Percentiles rank a stretch among this genome's conserved stretches.
phyloP scores from a whole-genome alignment of 2,113 vertebrate genomes.

The Theristicus caerulescens region DNA sequence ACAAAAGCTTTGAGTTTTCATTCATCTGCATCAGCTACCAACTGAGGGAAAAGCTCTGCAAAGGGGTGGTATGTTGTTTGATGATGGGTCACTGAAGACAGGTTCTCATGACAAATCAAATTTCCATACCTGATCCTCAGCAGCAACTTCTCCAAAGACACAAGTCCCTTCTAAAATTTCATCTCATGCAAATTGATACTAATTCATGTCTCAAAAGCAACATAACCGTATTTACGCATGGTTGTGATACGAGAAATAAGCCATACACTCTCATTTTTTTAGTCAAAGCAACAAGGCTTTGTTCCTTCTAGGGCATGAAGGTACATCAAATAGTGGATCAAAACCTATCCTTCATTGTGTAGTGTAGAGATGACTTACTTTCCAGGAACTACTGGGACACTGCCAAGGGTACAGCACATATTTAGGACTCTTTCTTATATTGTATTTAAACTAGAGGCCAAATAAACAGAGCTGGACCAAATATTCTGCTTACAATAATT shows the following conservation, averaged over 20 bases:
- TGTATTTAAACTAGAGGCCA: neutral
- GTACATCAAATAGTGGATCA: neutral
- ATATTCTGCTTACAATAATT: neutral
- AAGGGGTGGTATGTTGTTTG: neutral
- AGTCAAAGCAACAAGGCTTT: neutral
- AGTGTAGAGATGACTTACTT: neutral
- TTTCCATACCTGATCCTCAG: neutral
- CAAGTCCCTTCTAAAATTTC: neutral
- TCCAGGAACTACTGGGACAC: neutral
- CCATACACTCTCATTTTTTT: neutral
- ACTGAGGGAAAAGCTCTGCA: neutral
- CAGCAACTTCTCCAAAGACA: neutral
- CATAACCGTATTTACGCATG: neutral
- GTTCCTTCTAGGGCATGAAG: neutral
- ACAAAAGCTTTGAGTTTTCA: neutral
- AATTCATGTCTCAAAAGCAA: neutral
- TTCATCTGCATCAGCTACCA: neutral
- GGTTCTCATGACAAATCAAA: neutral
- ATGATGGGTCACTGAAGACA: neutral
- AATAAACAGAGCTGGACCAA: neutral
- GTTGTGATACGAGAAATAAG: neutral
- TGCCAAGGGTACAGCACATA: neutral
- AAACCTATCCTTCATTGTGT: neutral
- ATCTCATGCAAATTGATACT: neutral
- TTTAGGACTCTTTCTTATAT: neutral